Conservation (phyloP, 2,797 vertebrate species). For the Anguilla marmorata region DNA sequence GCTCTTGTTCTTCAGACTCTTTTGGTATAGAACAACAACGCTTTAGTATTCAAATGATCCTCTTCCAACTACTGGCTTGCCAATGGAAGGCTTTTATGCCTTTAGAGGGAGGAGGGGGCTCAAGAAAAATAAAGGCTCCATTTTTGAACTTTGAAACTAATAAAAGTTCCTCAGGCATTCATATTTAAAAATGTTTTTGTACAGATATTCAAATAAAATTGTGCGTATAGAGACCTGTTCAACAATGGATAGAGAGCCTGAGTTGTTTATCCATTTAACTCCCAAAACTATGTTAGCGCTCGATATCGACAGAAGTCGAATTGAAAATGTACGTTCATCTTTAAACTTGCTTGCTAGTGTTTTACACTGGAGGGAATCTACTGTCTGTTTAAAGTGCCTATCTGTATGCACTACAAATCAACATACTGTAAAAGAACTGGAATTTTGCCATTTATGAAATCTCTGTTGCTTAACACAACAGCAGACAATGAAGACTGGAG, state of each 20-base stretch:
- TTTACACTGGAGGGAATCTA: conserved; percentile 67
- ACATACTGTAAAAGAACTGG: conserved; percentile 68
- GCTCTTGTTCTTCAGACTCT: background rate
- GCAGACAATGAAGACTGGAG: conserved; percentile 70
- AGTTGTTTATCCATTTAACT: conserved; percentile 1
- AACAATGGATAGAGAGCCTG: conserved; percentile 4
- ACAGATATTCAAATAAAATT: conserved; percentile 9
- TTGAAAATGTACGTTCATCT: conserved; percentile 41
- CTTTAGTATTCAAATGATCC: background rate
- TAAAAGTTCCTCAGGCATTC: background rate
- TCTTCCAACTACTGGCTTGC: background rate
- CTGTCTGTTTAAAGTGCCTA: conserved; percentile 62
- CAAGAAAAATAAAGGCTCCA: background rate
- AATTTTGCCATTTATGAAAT: conserved; percentile 63
- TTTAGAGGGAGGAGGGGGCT: background rate
- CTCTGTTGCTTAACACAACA: conserved; percentile 67
- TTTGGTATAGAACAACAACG: background rate
- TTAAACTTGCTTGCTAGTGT: conserved; percentile 67
- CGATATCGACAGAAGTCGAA: conserved; percentile 27
- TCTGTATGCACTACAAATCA: conserved; percentile 63
- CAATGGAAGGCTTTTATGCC: background rate
- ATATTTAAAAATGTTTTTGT: background rate
- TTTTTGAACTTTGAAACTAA: background rate
- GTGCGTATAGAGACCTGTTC: background rate
- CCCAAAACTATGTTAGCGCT: conserved; percentile 40